Evolutionary conservation across 1,140 invertebrate genomes (phyloP).

Genomic region (Trachelipus rathkii): DNA sequence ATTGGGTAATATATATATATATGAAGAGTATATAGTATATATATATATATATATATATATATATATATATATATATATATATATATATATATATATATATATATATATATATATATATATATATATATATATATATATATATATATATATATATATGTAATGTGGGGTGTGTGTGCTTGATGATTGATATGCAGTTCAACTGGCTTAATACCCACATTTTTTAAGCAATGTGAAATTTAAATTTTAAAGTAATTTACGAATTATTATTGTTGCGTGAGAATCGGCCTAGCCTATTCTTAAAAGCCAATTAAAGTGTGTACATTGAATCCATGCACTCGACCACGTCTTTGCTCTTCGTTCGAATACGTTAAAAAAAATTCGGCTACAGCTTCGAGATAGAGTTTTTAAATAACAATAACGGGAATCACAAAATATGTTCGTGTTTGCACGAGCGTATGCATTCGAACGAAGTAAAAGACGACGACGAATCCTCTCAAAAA

Average conservation of each 20-base stretch:
- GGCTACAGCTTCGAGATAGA: neutral
- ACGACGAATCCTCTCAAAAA: neutral
- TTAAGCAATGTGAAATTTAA: neutral
- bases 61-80: neutral
- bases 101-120: slow-evolving; percentile 13
- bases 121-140: neutral
- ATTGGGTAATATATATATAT: neutral
- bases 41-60: neutral
- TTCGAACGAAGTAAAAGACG: too few relatives aligned
- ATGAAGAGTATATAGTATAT: neutral
- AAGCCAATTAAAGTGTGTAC: neutral
- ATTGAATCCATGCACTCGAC: neutral
- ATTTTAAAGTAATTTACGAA: slow-evolving; percentile 12
- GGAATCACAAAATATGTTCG: too few relatives aligned
- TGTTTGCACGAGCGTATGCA: too few relatives aligned
- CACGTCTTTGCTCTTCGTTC: neutral
- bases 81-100: neutral
- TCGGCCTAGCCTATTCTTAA: neutral
- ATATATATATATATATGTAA: neutral
- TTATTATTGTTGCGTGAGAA: neutral
- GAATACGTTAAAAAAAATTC: neutral
- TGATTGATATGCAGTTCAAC: slow-evolving; percentile 5
- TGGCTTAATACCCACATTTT: neutral
- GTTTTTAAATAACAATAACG: neutral
- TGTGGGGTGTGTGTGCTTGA: neutral